A percentile compares a stretch with the other conserved stretches of the same genome.
Conservation (phyloP, 1,140 invertebrate genomes). For the Hyles euphorbiae region DNA sequence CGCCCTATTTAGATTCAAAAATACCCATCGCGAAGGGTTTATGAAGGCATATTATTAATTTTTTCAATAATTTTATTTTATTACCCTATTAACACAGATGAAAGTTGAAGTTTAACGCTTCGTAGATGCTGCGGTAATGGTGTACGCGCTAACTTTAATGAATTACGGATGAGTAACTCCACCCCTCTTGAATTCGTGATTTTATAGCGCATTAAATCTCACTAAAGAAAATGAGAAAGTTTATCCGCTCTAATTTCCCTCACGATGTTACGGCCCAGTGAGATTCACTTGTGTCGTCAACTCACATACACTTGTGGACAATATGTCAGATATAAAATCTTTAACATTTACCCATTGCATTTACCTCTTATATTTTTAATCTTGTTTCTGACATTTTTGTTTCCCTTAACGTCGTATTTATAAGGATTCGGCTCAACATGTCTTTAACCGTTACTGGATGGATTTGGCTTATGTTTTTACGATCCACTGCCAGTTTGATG, state of each 20-base stretch:
- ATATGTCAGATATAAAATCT: too few species aligned
- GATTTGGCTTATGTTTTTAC: too few species aligned
- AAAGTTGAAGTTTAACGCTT: constrained; percentile 44
- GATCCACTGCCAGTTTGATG: too few species aligned
- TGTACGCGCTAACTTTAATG: constrained; percentile 59
- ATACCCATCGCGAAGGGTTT: constrained; percentile 24
- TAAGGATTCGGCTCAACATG: too few species aligned
- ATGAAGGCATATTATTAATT: constrained; percentile 22
- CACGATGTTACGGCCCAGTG: constrained; percentile 8
- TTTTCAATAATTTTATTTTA: constrained; percentile 50
- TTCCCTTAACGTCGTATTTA: too few species aligned
- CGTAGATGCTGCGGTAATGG: constrained; percentile 42
- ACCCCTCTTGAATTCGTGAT: constrained; percentile 48
- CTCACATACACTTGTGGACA: too few species aligned
- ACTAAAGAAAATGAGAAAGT: constrained; percentile 47
- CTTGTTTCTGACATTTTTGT: too few species aligned
- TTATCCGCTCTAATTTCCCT: constrained; percentile 35
- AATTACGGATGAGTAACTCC: constrained; percentile 62
- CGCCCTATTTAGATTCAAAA: constrained; percentile 12
- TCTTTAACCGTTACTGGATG: too few species aligned
- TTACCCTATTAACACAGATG: constrained; percentile 46
- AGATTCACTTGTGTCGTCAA: constrained; percentile 6
- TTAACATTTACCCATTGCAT: too few species aligned
- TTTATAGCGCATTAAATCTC: constrained; percentile 57
- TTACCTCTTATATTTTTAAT: too few species aligned